Percentiles rank a stretch among this genome's conserved stretches.
Evolutionary conservation across 2,113 vertebrate genomes (phyloP).

Genomic region (Carettochelys insculpta): DNA sequence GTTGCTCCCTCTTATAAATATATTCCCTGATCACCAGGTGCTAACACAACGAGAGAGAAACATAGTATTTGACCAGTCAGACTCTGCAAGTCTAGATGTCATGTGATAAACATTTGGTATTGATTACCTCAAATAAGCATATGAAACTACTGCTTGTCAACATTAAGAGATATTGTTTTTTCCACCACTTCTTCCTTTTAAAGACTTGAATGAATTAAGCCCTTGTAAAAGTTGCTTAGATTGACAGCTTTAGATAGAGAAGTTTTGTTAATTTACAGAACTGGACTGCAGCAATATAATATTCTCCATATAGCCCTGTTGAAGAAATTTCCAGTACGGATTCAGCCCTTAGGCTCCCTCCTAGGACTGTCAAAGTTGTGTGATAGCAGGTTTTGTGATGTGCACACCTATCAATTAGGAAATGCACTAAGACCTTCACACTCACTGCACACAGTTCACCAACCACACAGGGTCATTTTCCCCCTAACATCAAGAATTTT

Average conservation of each 20-base stretch:
- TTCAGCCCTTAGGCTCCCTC: neutral
- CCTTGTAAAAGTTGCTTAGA: slow-evolving; percentile 15
- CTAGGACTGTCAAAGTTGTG: neutral
- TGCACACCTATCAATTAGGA: neutral
- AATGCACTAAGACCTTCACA: neutral
- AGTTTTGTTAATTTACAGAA: slow-evolving; percentile 15
- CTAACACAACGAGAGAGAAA: slow-evolving; percentile 28
- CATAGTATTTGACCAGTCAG: neutral
- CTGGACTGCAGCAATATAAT: neutral
- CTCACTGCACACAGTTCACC: neutral
- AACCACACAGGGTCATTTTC: neutral
- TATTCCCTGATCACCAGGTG: neutral
- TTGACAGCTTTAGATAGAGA: neutral
- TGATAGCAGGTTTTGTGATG: neutral
- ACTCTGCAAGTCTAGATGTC: neutral
- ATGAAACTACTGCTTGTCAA: neutral
- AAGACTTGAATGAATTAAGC: neutral
- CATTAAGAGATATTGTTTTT: neutral
- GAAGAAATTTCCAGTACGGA: neutral
- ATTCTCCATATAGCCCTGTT: neutral
- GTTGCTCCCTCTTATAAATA: neutral
- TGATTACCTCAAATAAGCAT: slow-evolving; percentile 3
- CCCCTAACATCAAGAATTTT: neutral
- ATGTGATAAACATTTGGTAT: neutral
- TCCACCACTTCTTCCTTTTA: neutral